phyloP scores from a whole-genome alignment of 2,797 vertebrate species.

The Artibeus lituratus region DNA sequence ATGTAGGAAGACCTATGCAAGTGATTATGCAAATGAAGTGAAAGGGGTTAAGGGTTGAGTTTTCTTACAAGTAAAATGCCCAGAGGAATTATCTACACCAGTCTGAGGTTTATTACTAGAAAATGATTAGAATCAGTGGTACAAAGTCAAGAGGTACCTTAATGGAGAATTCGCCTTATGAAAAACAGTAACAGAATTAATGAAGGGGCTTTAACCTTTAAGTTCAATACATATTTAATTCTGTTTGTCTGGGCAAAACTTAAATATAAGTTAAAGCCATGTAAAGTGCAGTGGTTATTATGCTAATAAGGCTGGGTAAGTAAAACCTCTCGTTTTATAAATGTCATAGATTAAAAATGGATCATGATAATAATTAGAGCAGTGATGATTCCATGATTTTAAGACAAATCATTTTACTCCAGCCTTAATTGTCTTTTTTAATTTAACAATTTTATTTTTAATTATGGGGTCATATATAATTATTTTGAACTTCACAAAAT shows the following conservation, averaged over 20 bases:
- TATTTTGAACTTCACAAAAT: slow-evolving; percentile 69
- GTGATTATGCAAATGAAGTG: slow-evolving; percentile 61
- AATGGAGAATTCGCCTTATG: slow-evolving; percentile 53
- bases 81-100: slow-evolving; percentile 18
- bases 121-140: slow-evolving; percentile 63
- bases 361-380: slow-evolving; percentile 70
- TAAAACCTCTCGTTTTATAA: slow-evolving; percentile 76
- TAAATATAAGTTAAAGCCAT: slow-evolving; percentile 74
- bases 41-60: slow-evolving; percentile 31
- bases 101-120: slow-evolving; percentile 24
- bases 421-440: slow-evolving; percentile 75
- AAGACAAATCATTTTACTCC: slow-evolving; percentile 65
- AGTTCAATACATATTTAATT: slow-evolving; percentile 76
- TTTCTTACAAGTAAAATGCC: slow-evolving; percentile 60
- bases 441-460: slow-evolving; percentile 76
- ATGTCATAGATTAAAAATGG: slow-evolving; percentile 78
- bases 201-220: slow-evolving; percentile 71
- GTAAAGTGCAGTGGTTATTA: slow-evolving; percentile 79
- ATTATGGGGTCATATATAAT: slow-evolving; percentile 69
- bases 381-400: slow-evolving; percentile 74
- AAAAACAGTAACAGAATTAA: slow-evolving; percentile 74
- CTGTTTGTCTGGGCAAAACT: slow-evolving; percentile 77
- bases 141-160: slow-evolving; percentile 53
- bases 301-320: slow-evolving; percentile 79
- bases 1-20: slow-evolving; percentile 25